Evolutionary conservation across 2,888 invertebrate genomes (phyloP).

Genomic region (Cordilura impudica): DNA sequence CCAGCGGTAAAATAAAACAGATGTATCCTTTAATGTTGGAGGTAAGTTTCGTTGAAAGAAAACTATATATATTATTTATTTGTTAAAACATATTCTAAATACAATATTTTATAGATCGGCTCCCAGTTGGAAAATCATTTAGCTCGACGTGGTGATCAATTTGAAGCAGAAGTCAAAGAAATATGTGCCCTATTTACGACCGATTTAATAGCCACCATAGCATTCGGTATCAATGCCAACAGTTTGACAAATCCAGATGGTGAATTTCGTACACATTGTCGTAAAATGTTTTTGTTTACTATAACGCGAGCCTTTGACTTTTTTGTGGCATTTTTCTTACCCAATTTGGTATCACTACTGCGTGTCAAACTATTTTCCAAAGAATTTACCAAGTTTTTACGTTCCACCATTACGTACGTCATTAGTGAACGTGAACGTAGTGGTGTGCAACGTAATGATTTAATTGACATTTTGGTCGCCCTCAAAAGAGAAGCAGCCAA

Average conservation of each 20-base stretch:
- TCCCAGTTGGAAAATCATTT: constrained; percentile 69
- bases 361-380: constrained; percentile 70
- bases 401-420: constrained; percentile 75
- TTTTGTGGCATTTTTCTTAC: constrained; percentile 72
- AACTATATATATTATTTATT: too few species aligned
- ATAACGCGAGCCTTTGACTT: constrained; percentile 70
- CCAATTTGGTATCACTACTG: constrained; percentile 69
- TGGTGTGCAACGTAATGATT: constrained; percentile 77
- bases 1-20: constrained; percentile 76
- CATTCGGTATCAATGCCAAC: constrained; percentile 74
- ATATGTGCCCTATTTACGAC: constrained; percentile 72
- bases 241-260: constrained; percentile 72
- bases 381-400: constrained; percentile 74
- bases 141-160: constrained; percentile 47
- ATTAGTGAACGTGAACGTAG: constrained; percentile 76
- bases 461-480: constrained; percentile 79
- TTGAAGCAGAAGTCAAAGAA: constrained; percentile 71
- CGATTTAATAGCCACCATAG: constrained; percentile 74
- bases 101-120: constrained; percentile 66
- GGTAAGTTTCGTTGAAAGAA: constrained; percentile 62
- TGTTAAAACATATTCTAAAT: too few species aligned
- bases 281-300: constrained; percentile 66
- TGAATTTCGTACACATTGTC: constrained; percentile 72
- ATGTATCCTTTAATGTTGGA: constrained; percentile 75
- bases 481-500: constrained; percentile 72